Base-by-base conservation (phyloP, 2,797 vertebrate species). In the Fratercula arctica region DNA sequence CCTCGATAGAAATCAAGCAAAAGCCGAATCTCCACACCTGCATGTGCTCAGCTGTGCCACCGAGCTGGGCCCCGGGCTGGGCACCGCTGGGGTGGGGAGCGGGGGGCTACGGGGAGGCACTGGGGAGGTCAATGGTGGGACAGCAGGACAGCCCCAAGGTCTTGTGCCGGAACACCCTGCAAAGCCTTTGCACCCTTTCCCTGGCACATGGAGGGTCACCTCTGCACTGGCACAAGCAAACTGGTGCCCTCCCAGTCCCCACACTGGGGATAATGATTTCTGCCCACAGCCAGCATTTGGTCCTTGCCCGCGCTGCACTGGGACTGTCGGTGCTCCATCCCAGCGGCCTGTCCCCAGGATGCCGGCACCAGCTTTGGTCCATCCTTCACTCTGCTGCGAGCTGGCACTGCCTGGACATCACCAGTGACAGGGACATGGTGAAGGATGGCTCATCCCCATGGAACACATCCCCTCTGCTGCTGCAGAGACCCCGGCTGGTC, bases 11-110 rank as follows among this genome's bases (percentile, higher is more conserved):
- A 66, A 41, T 24, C 3, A 10, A 16, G 60, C 18, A 66, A 85
- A 57, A 17, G 3, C 28, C 1, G 0, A 33, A 37, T 33, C 11
- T 45, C 48, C 19, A 20, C 3, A 3, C 33, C 19, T 37, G 39
- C 39, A 3, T 1, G 5, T 48, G 51, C 63, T 39, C 25, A 5
- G 2, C 46, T 7, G 1, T 19, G 9, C 16, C 3, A 4, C 45
- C 3, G 2, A n/a, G 46, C 46, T 8, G 4, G 75, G 35, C n/a
- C 23, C 0, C 5, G 46, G 59, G 75, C 46, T 41, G 74, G 35
- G 43, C 51, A 46, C 20, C 46, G 46, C 46, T 12, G 46, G 46
- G 17, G 51, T 54, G 28, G 51, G 51, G 51, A 29, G 51, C 17
- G 16, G 28, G 50, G 18, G 41, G n/a, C 66, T 43, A 45, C 28